Evolutionary conservation across 2,113 vertebrate species (phyloP).

Genomic region (Dicrurus megarhynchus): DNA sequence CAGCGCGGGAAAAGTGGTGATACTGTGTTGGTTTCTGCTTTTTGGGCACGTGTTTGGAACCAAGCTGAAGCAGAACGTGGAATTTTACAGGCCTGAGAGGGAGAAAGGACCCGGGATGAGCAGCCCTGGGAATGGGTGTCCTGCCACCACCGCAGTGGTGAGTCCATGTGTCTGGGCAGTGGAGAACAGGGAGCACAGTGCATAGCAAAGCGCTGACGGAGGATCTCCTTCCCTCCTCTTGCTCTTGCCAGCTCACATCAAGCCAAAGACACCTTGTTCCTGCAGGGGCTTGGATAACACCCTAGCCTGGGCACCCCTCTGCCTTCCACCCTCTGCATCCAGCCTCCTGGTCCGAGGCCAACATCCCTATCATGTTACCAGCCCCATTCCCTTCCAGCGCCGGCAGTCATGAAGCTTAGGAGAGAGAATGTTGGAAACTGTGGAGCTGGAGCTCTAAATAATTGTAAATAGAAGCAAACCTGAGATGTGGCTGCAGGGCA

Average conservation of each 20-base stretch:
- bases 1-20: accelerated
- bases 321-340: not conserved
- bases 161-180: accelerated
- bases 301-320: not conserved
- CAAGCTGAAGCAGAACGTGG: not conserved
- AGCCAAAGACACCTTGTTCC: conserved; percentile 19
- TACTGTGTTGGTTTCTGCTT: not conserved
- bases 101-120: accelerated
- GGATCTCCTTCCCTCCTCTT: not conserved
- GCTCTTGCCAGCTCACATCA: not conserved
- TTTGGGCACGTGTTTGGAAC: accelerated
- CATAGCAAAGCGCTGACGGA: not conserved
- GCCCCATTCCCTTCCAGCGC: not conserved
- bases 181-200: not conserved
- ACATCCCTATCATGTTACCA: not conserved
- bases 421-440: not conserved
- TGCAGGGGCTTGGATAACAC: not conserved
- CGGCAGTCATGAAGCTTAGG: not conserved
- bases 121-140: accelerated
- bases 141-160: not conserved
- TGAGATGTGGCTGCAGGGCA: not conserved
- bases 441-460: not conserved
- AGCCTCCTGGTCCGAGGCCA: not conserved
- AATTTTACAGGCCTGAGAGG: not conserved
- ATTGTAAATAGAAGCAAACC: not conserved